Conservation (phyloP, 64 coral and sea anemone genomes). For the Pocillopora verrucosa region DNA sequence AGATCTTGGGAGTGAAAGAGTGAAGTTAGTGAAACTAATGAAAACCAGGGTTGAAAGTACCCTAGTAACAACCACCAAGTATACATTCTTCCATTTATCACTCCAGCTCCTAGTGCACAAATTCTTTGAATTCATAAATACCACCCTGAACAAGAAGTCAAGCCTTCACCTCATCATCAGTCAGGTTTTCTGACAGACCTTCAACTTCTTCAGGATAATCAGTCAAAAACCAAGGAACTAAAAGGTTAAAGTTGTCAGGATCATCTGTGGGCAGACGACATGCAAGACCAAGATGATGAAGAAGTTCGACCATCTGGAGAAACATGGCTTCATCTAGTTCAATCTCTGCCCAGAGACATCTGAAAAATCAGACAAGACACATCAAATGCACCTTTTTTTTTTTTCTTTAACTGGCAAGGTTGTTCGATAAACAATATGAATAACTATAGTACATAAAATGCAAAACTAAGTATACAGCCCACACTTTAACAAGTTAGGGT, state of each 20-base stretch:
- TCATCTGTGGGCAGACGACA: neutral
- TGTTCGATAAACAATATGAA: no score
- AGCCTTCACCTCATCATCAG: neutral
- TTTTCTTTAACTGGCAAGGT: no score
- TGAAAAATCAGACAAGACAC: neutral
- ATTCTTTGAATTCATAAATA: neutral
- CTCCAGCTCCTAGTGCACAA: no score
- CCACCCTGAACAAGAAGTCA: neutral
- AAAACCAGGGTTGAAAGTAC: no score
- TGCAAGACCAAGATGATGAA: slow-evolving; percentile 56
- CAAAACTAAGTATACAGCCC: no score
- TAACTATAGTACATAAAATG: no score
- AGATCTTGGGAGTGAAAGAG: no score
- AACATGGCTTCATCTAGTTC: slow-evolving; percentile 49
- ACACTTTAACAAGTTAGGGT: no score
- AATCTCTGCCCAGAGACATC: slow-evolving; percentile 57
- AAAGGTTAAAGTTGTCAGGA: slow-evolving; percentile 23
- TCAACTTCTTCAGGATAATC: slow-evolving; percentile 5
- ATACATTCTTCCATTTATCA: no score
- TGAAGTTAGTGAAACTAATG: no score
- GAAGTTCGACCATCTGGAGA: slow-evolving; percentile 30
- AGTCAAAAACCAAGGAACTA: slow-evolving; percentile 63
- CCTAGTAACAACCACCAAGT: no score
- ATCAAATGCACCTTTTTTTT: no score
- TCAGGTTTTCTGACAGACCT: neutral